phyloP scores from a whole-genome alignment of 2,888 invertebrate species.

The Leptura quadrifasciata region DNA sequence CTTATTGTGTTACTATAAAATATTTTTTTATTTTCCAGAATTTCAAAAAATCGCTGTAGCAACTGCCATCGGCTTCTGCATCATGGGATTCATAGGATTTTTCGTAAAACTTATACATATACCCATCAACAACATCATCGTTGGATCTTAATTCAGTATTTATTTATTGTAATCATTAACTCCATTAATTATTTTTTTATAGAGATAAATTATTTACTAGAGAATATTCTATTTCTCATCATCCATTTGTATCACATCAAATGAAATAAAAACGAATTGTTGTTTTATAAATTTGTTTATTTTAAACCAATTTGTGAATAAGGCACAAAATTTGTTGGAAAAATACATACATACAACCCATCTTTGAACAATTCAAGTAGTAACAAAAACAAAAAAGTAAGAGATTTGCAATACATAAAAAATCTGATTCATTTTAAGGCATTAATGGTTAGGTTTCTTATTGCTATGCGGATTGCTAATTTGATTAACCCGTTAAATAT shows the following conservation, averaged over 20 bases:
- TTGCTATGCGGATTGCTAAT: neutral
- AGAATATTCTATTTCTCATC: slow-evolving; percentile 29
- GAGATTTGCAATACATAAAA: slow-evolving; percentile 32
- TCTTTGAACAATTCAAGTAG: slow-evolving; percentile 22
- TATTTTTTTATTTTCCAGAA: slow-evolving; percentile 82
- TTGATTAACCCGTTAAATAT: neutral
- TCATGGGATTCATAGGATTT: slow-evolving; percentile 99
- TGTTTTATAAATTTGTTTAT: slow-evolving; percentile 48
- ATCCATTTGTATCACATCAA: slow-evolving; percentile 33
- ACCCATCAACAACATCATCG: slow-evolving; percentile 97
- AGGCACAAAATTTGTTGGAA: slow-evolving; percentile 66
- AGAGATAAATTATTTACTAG: slow-evolving; percentile 36
- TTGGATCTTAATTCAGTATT: slow-evolving; percentile 81
- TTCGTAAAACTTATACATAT: slow-evolving; percentile 99
- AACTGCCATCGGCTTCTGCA: slow-evolving; percentile 99
- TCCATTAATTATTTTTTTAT: slow-evolving; percentile 36
- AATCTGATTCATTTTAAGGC: neutral
- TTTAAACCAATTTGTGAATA: slow-evolving; percentile 59
- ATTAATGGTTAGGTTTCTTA: neutral
- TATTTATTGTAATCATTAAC: slow-evolving; percentile 53
- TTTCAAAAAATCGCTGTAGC: slow-evolving; percentile 99
- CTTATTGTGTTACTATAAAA: no score
- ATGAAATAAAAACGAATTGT: slow-evolving; percentile 37
- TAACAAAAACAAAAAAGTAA: slow-evolving; percentile 7
- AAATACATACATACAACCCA: slow-evolving; percentile 50